These are phyloP conservation scores for Chrysogorgia sp. DNA, from an alignment of 92 coral and sea anemone species.

Conservation along the genomic window DNA sequence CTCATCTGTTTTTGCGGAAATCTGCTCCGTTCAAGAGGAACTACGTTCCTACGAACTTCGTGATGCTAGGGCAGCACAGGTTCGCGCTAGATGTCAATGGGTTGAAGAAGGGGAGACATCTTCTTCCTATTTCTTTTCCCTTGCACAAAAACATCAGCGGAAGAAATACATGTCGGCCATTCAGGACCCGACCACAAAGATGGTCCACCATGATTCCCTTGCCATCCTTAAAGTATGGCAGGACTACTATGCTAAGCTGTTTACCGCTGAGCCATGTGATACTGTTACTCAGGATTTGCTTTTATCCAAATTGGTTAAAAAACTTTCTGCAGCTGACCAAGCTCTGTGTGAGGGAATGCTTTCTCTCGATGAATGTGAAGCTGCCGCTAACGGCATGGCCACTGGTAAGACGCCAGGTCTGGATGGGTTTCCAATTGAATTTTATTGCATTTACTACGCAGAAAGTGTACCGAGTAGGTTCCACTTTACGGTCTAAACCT, in stretches of 20 bases:
- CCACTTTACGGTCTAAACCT: no score
- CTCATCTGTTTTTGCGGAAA: no score
- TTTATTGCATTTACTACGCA: slow-evolving; percentile 3
- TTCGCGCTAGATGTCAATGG: no score
- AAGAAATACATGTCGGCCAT: slow-evolving; percentile 27
- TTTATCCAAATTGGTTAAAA: no score
- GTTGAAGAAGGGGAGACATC: slow-evolving; percentile 49
- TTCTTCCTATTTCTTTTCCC: slow-evolving; percentile 25
- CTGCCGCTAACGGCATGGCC: no score
- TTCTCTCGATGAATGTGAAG: slow-evolving; percentile 12
- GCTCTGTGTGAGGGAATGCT: slow-evolving; percentile 24
- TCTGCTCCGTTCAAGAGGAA: no score
- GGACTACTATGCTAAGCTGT: slow-evolving; percentile 1
- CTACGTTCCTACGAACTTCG: no score
- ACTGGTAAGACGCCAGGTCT: no score
- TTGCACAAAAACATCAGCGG: no score
- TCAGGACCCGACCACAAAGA: slow-evolving; percentile 18
- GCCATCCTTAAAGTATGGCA: slow-evolving; percentile 24
- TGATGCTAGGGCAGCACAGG: slow-evolving; percentile 41
- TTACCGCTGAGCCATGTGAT: no score
- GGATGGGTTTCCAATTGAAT: slow-evolving; percentile 24
- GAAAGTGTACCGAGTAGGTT: no score
- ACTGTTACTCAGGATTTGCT: no score
- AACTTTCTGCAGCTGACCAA: slow-evolving; percentile 10
- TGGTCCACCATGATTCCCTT: slow-evolving; percentile 26